phyloP scores from a whole-genome alignment of 1,140 invertebrate species.

The Drosophila nannoptera region DNA sequence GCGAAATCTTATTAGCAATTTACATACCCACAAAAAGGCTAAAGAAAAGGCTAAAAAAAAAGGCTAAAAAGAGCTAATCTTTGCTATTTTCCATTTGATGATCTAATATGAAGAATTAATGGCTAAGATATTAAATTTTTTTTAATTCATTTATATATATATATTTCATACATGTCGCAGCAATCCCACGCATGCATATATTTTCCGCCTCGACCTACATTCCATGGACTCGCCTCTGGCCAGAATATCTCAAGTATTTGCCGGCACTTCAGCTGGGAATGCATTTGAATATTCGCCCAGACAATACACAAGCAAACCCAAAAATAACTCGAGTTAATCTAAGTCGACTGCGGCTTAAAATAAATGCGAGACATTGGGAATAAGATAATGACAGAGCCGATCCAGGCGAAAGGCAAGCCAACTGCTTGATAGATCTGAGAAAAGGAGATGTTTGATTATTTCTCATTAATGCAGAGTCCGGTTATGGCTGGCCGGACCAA shows the following conservation, averaged over 20 bases:
- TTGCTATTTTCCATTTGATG: background rate
- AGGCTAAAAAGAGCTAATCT: background rate
- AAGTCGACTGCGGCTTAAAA: too few species aligned
- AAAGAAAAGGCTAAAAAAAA: background rate
- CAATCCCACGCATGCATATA: conserved; percentile 3
- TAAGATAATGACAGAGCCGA: background rate
- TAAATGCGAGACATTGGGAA: background rate
- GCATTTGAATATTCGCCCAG: background rate
- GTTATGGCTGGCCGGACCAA: background rate
- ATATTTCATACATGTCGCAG: too few species aligned
- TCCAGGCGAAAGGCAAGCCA: conserved; percentile 1
- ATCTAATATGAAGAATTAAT: too few species aligned
- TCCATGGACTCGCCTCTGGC: conserved; percentile 1
- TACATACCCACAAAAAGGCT: conserved; percentile 14
- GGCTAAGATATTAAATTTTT: too few species aligned
- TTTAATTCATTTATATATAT: too few species aligned
- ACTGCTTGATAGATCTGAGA: background rate
- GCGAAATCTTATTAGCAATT: conserved; percentile 3
- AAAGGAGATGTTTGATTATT: conserved; percentile 20
- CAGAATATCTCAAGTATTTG: conserved; percentile 22
- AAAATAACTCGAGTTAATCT: too few species aligned
- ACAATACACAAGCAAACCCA: background rate
- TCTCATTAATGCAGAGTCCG: conserved; percentile 28
- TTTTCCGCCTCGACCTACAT: background rate
- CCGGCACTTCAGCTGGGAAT: conserved; percentile 1